A percentile compares a stretch with the other conserved stretches of the same genome.
Conservation (phyloP, 2,888 invertebrate genomes). For the Anarsia innoxiella region DNA sequence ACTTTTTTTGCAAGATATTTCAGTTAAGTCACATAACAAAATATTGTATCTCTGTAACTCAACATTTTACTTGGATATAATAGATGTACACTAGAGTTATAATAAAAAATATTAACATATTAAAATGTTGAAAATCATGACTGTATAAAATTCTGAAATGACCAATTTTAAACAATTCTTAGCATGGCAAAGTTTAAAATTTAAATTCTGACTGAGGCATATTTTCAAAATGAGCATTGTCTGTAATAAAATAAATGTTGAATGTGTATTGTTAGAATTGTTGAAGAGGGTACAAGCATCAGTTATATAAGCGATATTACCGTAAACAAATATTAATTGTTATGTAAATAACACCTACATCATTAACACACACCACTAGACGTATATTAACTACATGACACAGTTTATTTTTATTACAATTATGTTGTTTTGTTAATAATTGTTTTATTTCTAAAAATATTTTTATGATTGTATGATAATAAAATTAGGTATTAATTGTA, state of each 20-base stretch:
- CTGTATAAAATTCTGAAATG: too few species aligned
- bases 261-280: slow-evolving; percentile 5
- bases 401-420: slow-evolving; percentile 54
- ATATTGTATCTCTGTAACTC: too few species aligned
- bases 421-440: slow-evolving; percentile 36
- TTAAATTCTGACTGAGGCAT: too few species aligned
- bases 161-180: too few species aligned
- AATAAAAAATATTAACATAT: too few species aligned
- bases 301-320: slow-evolving; percentile 37
- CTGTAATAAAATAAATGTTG: slow-evolving; percentile 1
- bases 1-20: too few species aligned
- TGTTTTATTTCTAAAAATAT: slow-evolving; percentile 33
- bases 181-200: too few species aligned
- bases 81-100: too few species aligned
- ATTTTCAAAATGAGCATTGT: too few species aligned
- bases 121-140: too few species aligned
- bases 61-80: too few species aligned
- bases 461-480: slow-evolving; percentile 51
- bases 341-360: slow-evolving; percentile 52
- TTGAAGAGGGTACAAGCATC: slow-evolving; percentile 20
- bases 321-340: slow-evolving; percentile 35
- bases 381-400: slow-evolving; percentile 60
- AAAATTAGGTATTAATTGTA: slow-evolving; percentile 51
- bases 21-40: too few species aligned
- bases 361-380: slow-evolving; percentile 37